Evolutionary conservation across 2,113 vertebrate species (phyloP).

Genomic region (Fregata magnificens): DNA sequence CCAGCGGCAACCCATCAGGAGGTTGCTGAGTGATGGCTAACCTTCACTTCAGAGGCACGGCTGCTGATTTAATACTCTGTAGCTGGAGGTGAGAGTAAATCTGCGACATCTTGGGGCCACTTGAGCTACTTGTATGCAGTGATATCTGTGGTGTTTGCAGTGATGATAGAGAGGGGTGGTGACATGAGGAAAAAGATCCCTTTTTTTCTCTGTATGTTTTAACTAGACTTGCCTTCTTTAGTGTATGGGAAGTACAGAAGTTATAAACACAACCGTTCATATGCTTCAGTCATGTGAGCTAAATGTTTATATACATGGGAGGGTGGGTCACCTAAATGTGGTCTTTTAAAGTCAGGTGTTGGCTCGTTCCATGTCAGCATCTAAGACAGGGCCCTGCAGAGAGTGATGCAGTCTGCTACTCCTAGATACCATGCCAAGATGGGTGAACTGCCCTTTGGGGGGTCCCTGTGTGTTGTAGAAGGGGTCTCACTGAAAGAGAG

Average conservation of each 20-base stretch:
- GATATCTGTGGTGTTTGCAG: neutral
- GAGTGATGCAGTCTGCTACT: neutral
- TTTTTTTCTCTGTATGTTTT: neutral
- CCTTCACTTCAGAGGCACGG: neutral
- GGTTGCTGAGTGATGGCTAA: neutral
- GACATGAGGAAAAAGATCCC: neutral
- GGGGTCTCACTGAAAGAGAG: neutral
- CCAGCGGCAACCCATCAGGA: neutral
- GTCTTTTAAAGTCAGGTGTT: neutral
- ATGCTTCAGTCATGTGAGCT: neutral
- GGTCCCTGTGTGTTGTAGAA: neutral
- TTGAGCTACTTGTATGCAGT: neutral
- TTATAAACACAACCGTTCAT: neutral
- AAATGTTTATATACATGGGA: neutral
- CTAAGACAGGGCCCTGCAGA: neutral
- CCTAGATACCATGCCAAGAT: neutral
- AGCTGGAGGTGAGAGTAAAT: neutral
- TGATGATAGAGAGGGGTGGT: neutral
- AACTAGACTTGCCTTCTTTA: neutral
- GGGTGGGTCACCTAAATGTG: neutral
- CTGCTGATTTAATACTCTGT: neutral
- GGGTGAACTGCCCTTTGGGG: neutral
- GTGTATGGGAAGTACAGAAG: neutral
- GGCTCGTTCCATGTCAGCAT: neutral
- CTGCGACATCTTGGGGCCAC: neutral